These are phyloP conservation scores for Platyscapa corneri DNA, from an alignment of 1,140 invertebrate genomes.

Conservation along the genomic window DNA sequence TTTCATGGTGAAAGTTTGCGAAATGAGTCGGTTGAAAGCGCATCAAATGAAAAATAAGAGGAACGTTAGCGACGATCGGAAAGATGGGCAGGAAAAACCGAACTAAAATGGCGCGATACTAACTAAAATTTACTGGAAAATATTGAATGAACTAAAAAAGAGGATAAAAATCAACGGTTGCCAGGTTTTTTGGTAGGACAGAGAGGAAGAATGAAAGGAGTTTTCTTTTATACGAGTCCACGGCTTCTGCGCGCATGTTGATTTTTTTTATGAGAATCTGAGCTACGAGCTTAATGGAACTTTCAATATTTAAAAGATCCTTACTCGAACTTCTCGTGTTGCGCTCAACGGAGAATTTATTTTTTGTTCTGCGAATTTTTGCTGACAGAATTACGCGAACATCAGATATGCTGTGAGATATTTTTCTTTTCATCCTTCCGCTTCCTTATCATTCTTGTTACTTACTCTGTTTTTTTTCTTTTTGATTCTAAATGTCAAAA, in stretches of 20 bases:
- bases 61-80: not conserved
- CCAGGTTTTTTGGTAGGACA: not conserved
- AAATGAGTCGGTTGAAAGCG: not conserved
- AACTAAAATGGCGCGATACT: not conserved
- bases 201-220: not conserved
- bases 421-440: not conserved
- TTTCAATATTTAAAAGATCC: not conserved
- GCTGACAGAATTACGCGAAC: not conserved
- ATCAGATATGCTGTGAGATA: not conserved
- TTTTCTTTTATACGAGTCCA: not conserved
- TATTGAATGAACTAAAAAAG: not conserved
- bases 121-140: not conserved
- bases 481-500: not conserved
- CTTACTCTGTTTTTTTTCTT: not conserved
- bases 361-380: not conserved
- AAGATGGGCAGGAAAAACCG: not conserved
- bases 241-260: not conserved
- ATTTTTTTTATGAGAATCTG: not conserved
- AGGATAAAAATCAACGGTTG: not conserved
- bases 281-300: not conserved
- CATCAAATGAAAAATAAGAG: not conserved
- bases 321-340: not conserved
- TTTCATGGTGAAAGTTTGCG: not conserved
- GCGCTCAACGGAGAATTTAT: not conserved
- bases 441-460: too few species aligned